Evolutionary conservation across 2,888 invertebrate genomes (phyloP).

Genomic region (Zaprionus bogoriensis): DNA sequence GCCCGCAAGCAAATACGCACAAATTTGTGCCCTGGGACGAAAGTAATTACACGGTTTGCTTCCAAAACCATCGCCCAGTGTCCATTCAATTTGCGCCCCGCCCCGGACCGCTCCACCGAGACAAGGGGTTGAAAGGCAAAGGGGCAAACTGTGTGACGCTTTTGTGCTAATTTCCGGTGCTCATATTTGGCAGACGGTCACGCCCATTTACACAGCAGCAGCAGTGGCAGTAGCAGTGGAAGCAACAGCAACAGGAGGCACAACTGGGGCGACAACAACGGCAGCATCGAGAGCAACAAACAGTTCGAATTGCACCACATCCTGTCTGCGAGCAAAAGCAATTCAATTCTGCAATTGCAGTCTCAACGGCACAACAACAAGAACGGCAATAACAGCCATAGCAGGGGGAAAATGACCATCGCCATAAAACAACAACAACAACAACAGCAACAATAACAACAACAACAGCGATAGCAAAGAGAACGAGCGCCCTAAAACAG

Average conservation of each 20-base stretch:
- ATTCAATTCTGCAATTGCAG: conserved; percentile 65
- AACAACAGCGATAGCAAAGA: conserved; percentile 25
- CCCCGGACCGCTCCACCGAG: background rate
- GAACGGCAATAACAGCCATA: conserved; percentile 25
- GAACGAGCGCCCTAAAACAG: no score
- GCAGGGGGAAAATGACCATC: conserved; percentile 2
- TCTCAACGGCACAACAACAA: conserved; percentile 43
- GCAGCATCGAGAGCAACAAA: conserved; percentile 19
- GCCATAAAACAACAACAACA: conserved; percentile 22
- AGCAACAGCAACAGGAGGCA: conserved; percentile 8
- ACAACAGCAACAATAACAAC: conserved; percentile 9
- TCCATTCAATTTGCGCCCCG: conserved; percentile 60
- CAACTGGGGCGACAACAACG: background rate
- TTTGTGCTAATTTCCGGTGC: conserved; percentile 73
- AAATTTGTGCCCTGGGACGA: conserved; percentile 49
- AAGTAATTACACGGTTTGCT: conserved; percentile 68
- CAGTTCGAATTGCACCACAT: conserved; percentile 71
- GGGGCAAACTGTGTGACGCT: conserved; percentile 31
- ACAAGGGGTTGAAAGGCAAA: conserved; percentile 17
- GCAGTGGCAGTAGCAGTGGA: conserved; percentile 6
- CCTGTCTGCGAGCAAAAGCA: conserved; percentile 58
- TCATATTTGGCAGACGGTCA: conserved; percentile 72
- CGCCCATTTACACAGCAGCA: conserved; percentile 59
- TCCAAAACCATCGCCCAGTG: conserved; percentile 23
- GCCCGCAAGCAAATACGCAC: conserved; percentile 37